A percentile compares a stretch with the other conserved stretches of the same genome.
Conservation (phyloP, 2,113 vertebrate genomes). For the Phalacrocorax aristotelis region DNA sequence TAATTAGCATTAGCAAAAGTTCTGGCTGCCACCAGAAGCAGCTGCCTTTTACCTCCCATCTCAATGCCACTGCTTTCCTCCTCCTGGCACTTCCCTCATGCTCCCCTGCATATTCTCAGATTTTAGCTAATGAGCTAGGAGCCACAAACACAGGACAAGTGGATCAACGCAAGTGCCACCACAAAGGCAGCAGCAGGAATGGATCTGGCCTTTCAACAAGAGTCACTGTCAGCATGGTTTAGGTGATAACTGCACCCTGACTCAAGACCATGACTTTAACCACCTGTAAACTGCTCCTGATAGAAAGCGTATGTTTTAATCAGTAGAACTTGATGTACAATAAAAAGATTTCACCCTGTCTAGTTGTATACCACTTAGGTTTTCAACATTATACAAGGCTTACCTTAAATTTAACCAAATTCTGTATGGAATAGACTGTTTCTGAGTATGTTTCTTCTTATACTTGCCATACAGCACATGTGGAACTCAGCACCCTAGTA, state of each 20-base stretch:
- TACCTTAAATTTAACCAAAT: not conserved
- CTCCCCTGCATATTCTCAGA: not conserved
- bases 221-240: not conserved
- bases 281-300: not conserved
- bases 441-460: not conserved
- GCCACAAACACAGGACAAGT: not conserved
- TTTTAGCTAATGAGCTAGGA: not conserved
- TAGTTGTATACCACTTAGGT: not conserved
- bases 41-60: not conserved
- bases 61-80: not conserved
- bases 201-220: not conserved
- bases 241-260: not conserved
- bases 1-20: not conserved
- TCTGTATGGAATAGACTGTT: not conserved
- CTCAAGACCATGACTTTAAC: not conserved
- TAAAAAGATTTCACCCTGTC: not conserved
- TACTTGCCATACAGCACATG: not conserved
- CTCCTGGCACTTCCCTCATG: not conserved
- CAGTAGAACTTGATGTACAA: not conserved
- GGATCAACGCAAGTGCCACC: not conserved
- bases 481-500: not conserved
- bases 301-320: not conserved
- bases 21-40: not conserved
- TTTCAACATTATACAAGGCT: not conserved
- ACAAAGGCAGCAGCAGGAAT: not conserved